Base-by-base conservation (phyloP, 2,797 vertebrate species). In the Falco concolor region DNA sequence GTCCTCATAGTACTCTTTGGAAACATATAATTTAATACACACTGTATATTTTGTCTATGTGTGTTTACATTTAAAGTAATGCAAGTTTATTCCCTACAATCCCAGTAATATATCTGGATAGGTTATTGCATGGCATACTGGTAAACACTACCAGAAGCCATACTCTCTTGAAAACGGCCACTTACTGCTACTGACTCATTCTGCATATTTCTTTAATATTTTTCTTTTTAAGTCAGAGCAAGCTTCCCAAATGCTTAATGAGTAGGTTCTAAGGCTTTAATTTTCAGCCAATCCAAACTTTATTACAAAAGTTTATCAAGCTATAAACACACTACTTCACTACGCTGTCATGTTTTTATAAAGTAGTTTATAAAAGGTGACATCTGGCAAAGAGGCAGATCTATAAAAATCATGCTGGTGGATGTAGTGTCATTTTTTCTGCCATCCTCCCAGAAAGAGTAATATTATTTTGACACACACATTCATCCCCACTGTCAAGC, bases 381-480 rank as follows among this genome's bases (percentile, higher is more conserved):
- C 98, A 98, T 98, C 97, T 98, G 98, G 98, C 97, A 98, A 98
- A 98, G 98, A 98, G 97, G 97, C 96, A 98, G 98, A 98, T 98
- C 98, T 98, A 98, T 98, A 98, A 98, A 98, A 98, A 98, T 98
- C 97, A 98, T 97, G 96, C 97, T 97, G 97, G 97, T 98, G 97
- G 97, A 98, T 98, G 96, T 95, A 96, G 96, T 98, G 98, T 98
- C 98, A 98, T 97, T 98, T 98, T 98, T 98, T 95, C 98, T 98
- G 96, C 98, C 97, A 97, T 96, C 90, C 97, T 98, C 96, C 97
- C 97, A 97, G 97, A 97, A 98, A 98, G 97, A 98, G 97, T 98
- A 98, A 98, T 98, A 98, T 98, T 98, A 98, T 98, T 98, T 98
- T 98, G 98, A 98, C 98, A 98, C 91, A 92, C 97, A 98, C 97